Percentiles rank a stretch among this genome's conserved stretches.
These are phyloP conservation scores for Rhineura floridana DNA, from an alignment of 2,113 vertebrate genomes.

Conservation along the genomic window DNA sequence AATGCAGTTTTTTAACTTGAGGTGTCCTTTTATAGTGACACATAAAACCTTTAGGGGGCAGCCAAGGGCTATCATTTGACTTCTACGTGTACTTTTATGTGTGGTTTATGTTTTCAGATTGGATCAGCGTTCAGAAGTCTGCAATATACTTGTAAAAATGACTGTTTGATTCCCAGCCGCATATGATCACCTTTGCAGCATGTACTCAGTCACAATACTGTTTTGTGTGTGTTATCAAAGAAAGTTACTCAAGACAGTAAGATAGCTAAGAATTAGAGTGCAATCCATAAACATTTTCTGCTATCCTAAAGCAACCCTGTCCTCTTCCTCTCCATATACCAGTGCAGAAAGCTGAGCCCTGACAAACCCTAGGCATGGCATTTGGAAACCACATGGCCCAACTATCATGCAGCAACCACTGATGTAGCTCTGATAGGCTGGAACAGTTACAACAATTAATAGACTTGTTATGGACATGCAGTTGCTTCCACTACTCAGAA, in stretches of 20 bases:
- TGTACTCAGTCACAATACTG: conserved; percentile 8
- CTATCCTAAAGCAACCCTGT: neutral
- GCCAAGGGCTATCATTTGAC: conserved; percentile 77
- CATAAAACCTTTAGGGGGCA: conserved; percentile 81
- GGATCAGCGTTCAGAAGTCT: conserved; percentile 22
- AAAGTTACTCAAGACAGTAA: neutral
- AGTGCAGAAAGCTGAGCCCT: neutral
- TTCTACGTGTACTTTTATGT: conserved; percentile 45
- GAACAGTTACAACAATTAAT: neutral
- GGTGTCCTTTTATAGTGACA: conserved; percentile 44
- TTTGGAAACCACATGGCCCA: neutral
- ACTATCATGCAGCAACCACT: neutral
- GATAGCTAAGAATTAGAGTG: neutral
- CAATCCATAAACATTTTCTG: neutral
- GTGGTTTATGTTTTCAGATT: conserved; percentile 55
- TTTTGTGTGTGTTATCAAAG: neutral
- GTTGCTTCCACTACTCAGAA: neutral
- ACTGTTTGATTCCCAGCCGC: neutral
- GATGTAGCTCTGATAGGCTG: neutral
- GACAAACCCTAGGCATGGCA: neutral
- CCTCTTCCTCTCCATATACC: neutral
- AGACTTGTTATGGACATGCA: neutral
- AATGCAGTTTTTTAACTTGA: neutral
- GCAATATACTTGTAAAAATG: neutral
- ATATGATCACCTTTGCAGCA: conserved; percentile 4